Evolutionary conservation across 2,888 invertebrate genomes (phyloP), one percentile per base, ranked within the genome.

Genomic region (Drosophila vallismaia): DNA sequence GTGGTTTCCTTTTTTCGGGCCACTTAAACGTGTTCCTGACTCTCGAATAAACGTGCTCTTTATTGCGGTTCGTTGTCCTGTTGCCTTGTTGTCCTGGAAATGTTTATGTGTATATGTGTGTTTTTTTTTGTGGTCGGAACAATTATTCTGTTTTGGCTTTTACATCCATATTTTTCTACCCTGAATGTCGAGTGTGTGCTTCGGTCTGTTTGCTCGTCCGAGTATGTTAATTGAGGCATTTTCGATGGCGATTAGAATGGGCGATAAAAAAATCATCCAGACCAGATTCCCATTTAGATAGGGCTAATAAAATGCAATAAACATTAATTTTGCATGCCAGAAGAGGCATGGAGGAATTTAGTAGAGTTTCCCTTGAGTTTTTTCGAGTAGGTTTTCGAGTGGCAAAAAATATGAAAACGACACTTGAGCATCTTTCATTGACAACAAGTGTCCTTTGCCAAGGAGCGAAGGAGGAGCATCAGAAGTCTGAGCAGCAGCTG

Each of bases 191-290:
- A 38, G 40, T 42, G 60, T 46, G 48, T 59, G 28, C 40, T 48
- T 48, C 42, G n/a, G 44, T 63, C 42, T 62, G 38, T 73, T 54
- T 79, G 86, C 66, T 77, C 77, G 51, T 71, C 62, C 53, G 67
- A 79, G 86, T 76, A 73, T 77, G 69, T 78, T 86, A 86, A 86
- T 84, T 81, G 73, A 75, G 76, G 76, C 76, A 78, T 50, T 71
- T 69, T 54, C 54, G 48, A 68, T 68, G 68, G 48, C 80, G 81
- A 80, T 79, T 78, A 78, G 67, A 48, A 45, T 14, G 31, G 57
- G 45, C 48, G 28, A 62, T 71, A 40, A 57, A 60, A 57, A 73
- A 36, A 24, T 42, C 44, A 19, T 44, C 44, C 48, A 29, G 31
- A 42, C 31, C 36, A 51, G 64, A 64, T 51, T 63, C 33, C 63